phyloP scores from a whole-genome alignment of 1,140 invertebrate species.

The Cydia pomonella region DNA sequence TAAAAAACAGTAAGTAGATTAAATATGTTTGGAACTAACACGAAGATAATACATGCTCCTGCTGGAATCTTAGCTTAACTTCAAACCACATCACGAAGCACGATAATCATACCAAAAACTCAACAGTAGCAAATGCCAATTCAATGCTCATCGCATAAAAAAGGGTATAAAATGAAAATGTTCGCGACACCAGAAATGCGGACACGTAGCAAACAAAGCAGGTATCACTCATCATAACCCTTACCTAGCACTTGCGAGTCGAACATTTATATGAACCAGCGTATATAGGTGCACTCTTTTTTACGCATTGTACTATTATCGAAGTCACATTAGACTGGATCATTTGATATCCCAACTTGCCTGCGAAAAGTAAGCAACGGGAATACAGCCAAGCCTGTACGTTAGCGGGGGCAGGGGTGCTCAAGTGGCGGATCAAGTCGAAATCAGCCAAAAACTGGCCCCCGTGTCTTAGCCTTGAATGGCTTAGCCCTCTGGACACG shows the following conservation, averaged over 20 bases:
- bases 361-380: neutral
- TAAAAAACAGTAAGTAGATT: too few species aligned
- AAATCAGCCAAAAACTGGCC: conserved; percentile 75
- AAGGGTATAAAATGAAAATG: conserved; percentile 29
- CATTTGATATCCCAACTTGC: conserved; percentile 34
- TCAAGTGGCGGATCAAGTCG: conserved; percentile 66
- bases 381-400: neutral
- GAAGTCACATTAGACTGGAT: neutral
- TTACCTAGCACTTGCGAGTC: neutral
- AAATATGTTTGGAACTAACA: neutral
- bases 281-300: neutral
- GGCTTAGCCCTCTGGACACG: conserved; percentile 78
- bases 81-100: conserved; percentile 3
- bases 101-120: conserved; percentile 9
- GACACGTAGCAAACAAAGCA: conserved; percentile 27
- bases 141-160: conserved; percentile 12
- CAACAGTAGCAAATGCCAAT: conserved; percentile 21
- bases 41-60: neutral
- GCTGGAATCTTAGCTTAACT: neutral
- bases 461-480: conserved; percentile 78
- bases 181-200: conserved; percentile 23
- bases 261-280: neutral
- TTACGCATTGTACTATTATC: neutral
- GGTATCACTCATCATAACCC: neutral
- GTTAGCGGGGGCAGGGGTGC: conserved; percentile 51